Base-by-base conservation (phyloP, 2,797 vertebrate species). In the Chanos chanos region DNA sequence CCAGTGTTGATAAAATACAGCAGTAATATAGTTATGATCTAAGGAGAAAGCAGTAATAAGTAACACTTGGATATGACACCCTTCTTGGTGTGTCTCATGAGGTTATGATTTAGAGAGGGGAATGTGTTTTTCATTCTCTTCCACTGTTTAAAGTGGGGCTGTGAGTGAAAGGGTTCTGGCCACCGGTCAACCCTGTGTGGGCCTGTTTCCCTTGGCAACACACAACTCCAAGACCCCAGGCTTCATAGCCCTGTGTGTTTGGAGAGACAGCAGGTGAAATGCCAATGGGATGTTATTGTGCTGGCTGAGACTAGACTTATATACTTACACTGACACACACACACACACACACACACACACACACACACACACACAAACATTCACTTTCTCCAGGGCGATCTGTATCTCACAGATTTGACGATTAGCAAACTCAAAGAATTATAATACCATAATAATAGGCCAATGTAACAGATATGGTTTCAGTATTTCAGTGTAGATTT, bases 261-360 rank as follows among this genome's bases (percentile, higher is more conserved):
- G 43, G 41, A 50, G 22, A 68, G 50, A 58, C 49, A 56, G 64
- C 57, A 33, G 21, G 41, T 55, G 40, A 36, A 60, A 55, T 56
- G 41, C 61, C 49, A 64, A 28, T 44, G 65, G 37, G 58, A 66
- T 55, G 62, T 72, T 67, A 64, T 75, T 75, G 66, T 64, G 63
- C 39, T 62, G 27, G 22, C 45, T 45, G 47, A 12, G n/a, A n/a
- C 33, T 37, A 8, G 19, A 25, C 19, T 36, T 51, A 39, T 51
- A 53, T 34, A 33, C 30, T n/a, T n/a, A 39, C 6, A 24, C 34
- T 25, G 21, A 22, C 12, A 22, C 40, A 19, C 9, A 21, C n/a
- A 52, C 40, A 69, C 55, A 25, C 19, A 53, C 50, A 53, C 50
- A n/a, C 50, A 53, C 19, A 31, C 59, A 49, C 47, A 49, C 7